Evolutionary conservation across 1,140 invertebrate species (phyloP), one percentile per base, ranked within the genome.

Genomic region (Orius insidiosus): DNA sequence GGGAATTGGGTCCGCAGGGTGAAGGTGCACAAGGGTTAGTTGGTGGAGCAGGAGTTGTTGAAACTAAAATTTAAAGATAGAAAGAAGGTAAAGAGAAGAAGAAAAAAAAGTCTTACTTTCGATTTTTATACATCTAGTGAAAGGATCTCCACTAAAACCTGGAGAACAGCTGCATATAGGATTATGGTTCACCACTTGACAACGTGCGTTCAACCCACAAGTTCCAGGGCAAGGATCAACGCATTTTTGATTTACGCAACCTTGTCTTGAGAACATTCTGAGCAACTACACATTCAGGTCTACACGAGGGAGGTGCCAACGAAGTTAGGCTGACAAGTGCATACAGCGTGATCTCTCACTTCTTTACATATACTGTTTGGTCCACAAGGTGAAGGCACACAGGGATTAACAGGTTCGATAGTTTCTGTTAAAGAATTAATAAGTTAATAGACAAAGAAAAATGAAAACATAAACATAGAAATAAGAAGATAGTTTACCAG

Each of bases 1-100:
- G 54, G 1, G 68, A 63, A 53, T 68, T 64, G 24, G 63, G 59
- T 38, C 69, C 70, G 53, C 69, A 72, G 6, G 68, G 69, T 3
- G 68, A 67, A 30, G 69, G 68, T 4, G 58, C 47, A 47, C 68
- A 71, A 3, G 67, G 67, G 14, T 68, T 52, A 18, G 38, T 38
- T 53, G 49, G 49, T 33, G 55, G 55, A 39, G 56, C 42, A 30
- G 54, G 19, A 19, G 59, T 55, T 44, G 54, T 58, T 14, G 58
- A 53, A 46, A 52, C 52, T 44, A 52, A 24, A 24, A 24, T 24
- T 24, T 4, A 7, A 24, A 24, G 24, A n/a, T 42, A 41, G 54
- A 48, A 35, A 56, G 46, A 55, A 53, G 54, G 40, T 49, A 43
- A 53, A 45, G 44, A 30, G 41, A 50, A 33, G 39, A 51, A 32